Conservation (phyloP, 2,113 vertebrate species). For the Notarius lentiginosus region DNA sequence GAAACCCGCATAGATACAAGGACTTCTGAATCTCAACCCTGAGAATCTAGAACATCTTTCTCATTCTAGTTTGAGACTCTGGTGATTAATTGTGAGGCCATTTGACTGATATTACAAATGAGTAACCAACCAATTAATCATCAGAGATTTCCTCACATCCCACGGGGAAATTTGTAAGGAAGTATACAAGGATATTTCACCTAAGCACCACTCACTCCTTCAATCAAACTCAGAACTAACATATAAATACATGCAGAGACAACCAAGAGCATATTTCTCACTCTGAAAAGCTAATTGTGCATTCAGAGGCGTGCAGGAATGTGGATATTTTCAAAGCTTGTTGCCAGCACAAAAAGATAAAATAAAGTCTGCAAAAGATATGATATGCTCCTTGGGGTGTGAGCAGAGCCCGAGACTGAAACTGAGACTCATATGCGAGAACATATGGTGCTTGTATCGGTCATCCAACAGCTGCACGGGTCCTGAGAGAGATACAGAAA, state of each 20-base stretch:
- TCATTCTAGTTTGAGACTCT: not conserved
- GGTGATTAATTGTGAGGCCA: not conserved
- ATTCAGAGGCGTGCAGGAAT: not conserved
- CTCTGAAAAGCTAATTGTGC: not conserved
- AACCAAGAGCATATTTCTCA: not conserved
- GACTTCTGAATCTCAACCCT: not conserved
- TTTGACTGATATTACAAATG: not conserved
- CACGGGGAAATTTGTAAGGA: not conserved
- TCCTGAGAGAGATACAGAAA: not conserved
- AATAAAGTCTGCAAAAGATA: not conserved
- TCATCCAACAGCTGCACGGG: not conserved
- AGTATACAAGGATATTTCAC: not conserved
- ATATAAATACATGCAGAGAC: not conserved
- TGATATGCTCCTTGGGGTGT: not conserved
- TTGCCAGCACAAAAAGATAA: not conserved
- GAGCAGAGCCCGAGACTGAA: not conserved
- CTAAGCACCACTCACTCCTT: not conserved
- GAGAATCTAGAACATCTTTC: too few species aligned
- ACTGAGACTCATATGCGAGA: not conserved
- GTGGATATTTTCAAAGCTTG: not conserved
- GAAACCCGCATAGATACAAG: not conserved
- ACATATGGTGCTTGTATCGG: not conserved
- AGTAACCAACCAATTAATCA: too few species aligned
- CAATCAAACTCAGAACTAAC: not conserved
- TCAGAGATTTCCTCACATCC: not conserved